Evolutionary conservation across 2,113 vertebrate species (phyloP).

Genomic region (Tachysurus fulvidraco): DNA sequence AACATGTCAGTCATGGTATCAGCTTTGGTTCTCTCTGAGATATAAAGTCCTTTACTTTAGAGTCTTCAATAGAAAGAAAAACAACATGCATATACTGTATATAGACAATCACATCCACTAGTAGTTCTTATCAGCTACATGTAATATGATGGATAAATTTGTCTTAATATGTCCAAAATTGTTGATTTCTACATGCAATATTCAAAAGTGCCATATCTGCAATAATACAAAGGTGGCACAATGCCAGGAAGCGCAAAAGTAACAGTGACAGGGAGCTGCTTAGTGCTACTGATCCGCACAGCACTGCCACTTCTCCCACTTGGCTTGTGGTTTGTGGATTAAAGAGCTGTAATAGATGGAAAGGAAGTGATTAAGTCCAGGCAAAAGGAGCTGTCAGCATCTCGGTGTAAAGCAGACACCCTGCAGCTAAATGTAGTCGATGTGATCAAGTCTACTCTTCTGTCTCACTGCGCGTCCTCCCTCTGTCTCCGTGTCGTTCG

Average conservation of each 20-base stretch:
- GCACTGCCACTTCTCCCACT: constrained; percentile 20
- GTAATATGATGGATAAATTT: background rate
- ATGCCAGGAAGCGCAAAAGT: background rate
- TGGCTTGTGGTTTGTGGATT: constrained; percentile 38
- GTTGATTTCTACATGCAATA: background rate
- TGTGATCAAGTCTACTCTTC: constrained; percentile 40
- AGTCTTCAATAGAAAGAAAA: background rate
- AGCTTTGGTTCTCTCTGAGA: background rate
- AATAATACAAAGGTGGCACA: background rate
- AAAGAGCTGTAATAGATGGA: constrained; percentile 40
- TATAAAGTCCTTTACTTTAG: background rate
- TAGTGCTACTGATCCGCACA: constrained; percentile 18
- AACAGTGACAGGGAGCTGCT: background rate
- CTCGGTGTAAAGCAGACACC: constrained; percentile 33
- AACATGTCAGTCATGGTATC: background rate
- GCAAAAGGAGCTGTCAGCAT: constrained; percentile 42
- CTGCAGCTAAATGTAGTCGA: constrained; percentile 41
- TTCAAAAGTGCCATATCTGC: background rate
- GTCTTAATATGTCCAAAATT: background rate
- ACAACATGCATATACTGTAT: background rate
- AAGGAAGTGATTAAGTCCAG: constrained; percentile 40
- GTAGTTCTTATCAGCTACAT: too few species aligned
- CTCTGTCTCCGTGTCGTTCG: constrained; percentile 11
- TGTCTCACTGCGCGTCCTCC: constrained; percentile 15
- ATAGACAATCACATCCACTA: background rate